Evolutionary conservation across 92 coral and sea anemone genomes (phyloP).

Genomic region (Galaxea fascicularis): DNA sequence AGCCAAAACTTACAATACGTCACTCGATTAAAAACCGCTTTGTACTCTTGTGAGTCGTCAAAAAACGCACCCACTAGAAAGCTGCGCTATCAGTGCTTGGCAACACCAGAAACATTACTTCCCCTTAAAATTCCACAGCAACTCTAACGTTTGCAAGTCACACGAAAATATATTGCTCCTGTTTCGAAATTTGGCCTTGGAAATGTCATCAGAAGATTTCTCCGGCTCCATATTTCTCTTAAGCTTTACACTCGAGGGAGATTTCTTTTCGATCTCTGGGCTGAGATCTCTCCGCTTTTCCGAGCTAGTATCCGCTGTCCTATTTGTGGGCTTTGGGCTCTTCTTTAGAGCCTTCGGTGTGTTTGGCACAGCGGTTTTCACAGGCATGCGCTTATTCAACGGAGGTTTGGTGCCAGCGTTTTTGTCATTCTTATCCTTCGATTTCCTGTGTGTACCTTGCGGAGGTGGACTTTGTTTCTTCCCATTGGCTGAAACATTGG

Average conservation of each 20-base stretch:
- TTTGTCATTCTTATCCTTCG: slow-evolving; percentile 3
- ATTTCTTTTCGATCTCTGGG: not conserved
- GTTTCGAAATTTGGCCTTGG: slow-evolving; percentile 41
- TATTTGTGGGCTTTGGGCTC: not conserved
- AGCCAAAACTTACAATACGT: too few relatives aligned
- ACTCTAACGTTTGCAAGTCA: slow-evolving; percentile 40
- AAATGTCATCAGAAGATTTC: not conserved
- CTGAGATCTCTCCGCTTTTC: not conserved
- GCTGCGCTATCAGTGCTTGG: not conserved
- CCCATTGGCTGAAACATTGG: not conserved
- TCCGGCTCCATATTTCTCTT: not conserved
- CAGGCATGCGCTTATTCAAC: not conserved
- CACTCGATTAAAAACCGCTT: too few relatives aligned
- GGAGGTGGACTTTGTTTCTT: not conserved
- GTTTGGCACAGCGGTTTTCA: not conserved
- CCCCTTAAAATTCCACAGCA: slow-evolving; percentile 53
- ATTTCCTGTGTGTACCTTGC: not conserved
- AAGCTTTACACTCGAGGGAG: not conserved
- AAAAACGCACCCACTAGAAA: not conserved
- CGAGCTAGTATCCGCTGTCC: not conserved
- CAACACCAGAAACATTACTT: not conserved
- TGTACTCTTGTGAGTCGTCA: not conserved
- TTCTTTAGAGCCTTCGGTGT: not conserved
- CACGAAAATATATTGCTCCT: slow-evolving; percentile 24
- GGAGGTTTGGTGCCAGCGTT: not conserved